Evolutionary conservation across 2,888 invertebrate species (phyloP).

Genomic region (Chloroclysta siterata): DNA sequence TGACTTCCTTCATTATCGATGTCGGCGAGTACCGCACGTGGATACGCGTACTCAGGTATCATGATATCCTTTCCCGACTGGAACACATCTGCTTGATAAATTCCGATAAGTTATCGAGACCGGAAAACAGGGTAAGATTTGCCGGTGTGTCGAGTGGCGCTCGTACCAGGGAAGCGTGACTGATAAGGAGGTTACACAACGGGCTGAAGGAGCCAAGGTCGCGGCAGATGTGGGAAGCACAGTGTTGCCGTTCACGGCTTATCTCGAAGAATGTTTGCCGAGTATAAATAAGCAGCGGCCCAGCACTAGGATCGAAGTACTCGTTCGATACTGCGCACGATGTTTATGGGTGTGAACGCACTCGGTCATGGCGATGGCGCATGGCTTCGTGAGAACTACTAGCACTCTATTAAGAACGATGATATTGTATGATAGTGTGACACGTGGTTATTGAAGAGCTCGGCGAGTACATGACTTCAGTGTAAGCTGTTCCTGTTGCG

Average conservation of each 20-base stretch:
- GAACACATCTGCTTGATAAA: slow-evolving; percentile 63
- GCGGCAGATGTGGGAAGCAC: slow-evolving; percentile 82
- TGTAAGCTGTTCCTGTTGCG: slow-evolving; percentile 46
- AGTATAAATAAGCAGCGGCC: slow-evolving; percentile 74
- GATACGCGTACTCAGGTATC: slow-evolving; percentile 32
- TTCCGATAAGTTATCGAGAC: slow-evolving; percentile 67
- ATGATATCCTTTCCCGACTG: slow-evolving; percentile 38
- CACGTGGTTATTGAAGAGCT: slow-evolving; percentile 66
- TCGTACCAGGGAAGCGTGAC: slow-evolving; percentile 73
- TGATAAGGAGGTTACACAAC: slow-evolving; percentile 81
- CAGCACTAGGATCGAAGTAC: slow-evolving; percentile 56
- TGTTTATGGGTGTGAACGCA: slow-evolving; percentile 76
- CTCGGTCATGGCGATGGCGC: slow-evolving; percentile 51
- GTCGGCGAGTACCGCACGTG: slow-evolving; percentile 48
- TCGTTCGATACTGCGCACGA: slow-evolving; percentile 58
- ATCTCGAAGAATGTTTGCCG: slow-evolving; percentile 75
- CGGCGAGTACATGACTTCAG: slow-evolving; percentile 13
- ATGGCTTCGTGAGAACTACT: slow-evolving; percentile 71
- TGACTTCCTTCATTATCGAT: slow-evolving; percentile 46
- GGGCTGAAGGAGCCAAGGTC: slow-evolving; percentile 78
- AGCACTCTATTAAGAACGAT: slow-evolving; percentile 62
- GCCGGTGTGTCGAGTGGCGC: slow-evolving; percentile 58
- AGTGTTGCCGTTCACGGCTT: slow-evolving; percentile 77
- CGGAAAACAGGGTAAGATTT: slow-evolving; percentile 77
- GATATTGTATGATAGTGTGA: slow-evolving; percentile 61